Evolutionary conservation across 2,113 vertebrate species (phyloP).

Genomic region (Stictonetta naevosa): DNA sequence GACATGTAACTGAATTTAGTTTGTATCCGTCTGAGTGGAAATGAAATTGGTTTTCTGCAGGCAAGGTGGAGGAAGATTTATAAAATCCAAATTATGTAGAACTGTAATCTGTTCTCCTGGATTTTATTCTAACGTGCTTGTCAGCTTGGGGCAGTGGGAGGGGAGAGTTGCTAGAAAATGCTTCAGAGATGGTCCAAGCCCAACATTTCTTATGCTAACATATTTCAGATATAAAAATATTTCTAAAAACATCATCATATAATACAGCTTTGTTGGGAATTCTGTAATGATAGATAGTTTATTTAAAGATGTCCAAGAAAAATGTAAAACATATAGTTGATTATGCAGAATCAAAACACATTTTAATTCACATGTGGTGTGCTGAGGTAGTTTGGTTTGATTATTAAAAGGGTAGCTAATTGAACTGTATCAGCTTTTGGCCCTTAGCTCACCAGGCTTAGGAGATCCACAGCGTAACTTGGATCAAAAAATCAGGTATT

Average conservation of each 20-base stretch:
- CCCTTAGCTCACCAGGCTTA: not conserved
- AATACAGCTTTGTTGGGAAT: not conserved
- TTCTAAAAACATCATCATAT: not conserved
- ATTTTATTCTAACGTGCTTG: not conserved
- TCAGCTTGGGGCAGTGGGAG: too few relatives aligned
- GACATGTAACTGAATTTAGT: not conserved
- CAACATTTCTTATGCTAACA: not conserved
- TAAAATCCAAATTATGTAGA: not conserved
- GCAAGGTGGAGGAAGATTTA: not conserved
- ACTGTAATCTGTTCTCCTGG: not conserved
- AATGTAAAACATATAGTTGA: not conserved
- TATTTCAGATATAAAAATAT: not conserved
- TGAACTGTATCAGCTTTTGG: not conserved
- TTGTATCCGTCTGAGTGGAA: not conserved
- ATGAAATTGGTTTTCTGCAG: not conserved
- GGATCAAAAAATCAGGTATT: not conserved
- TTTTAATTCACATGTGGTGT: not conserved
- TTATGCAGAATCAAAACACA: not conserved
- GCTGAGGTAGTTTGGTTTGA: not conserved
- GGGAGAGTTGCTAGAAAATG: not conserved
- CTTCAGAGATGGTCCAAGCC: not conserved
- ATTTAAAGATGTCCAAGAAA: not conserved
- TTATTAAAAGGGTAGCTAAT: not conserved
- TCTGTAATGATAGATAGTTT: not conserved
- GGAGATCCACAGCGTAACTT: not conserved